These are phyloP conservation scores for Recurvirostra avosetta DNA, from an alignment of 2,113 vertebrate genomes.

Conservation along the genomic window DNA sequence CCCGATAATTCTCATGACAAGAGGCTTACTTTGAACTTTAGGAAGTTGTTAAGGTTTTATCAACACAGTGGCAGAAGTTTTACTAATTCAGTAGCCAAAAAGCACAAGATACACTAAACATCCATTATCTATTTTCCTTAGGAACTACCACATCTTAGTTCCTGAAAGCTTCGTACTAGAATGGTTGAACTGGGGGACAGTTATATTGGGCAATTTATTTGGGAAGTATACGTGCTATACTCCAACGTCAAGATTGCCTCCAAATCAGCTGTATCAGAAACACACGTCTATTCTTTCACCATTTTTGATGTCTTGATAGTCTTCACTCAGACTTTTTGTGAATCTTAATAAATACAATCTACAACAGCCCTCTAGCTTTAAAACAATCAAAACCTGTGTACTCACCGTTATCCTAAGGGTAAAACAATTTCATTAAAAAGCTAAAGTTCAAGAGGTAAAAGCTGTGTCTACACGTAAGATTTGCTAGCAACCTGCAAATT, in stretches of 20 bases:
- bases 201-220: neutral
- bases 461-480: neutral
- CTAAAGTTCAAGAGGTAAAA: neutral
- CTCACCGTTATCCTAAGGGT: neutral
- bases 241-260: neutral
- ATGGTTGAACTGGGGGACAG: neutral
- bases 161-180: neutral
- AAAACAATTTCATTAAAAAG: neutral
- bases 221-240: rapidly evolving
- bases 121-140: neutral
- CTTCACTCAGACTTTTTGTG: neutral
- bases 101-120: neutral
- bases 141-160: neutral
- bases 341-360: neutral
- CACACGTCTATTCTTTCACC: neutral
- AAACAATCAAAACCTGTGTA: neutral
- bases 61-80: neutral
- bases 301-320: neutral
- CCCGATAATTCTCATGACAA: neutral
- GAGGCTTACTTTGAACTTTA: neutral
- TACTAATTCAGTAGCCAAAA: neutral
- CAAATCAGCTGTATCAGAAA: neutral
- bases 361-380: neutral
- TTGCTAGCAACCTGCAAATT: neutral
- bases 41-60: neutral